Percentiles rank a stretch among this genome's conserved stretches.
These are phyloP conservation scores for Cromileptes altivelis DNA, from an alignment of 2,113 vertebrate genomes.

Conservation along the genomic window DNA sequence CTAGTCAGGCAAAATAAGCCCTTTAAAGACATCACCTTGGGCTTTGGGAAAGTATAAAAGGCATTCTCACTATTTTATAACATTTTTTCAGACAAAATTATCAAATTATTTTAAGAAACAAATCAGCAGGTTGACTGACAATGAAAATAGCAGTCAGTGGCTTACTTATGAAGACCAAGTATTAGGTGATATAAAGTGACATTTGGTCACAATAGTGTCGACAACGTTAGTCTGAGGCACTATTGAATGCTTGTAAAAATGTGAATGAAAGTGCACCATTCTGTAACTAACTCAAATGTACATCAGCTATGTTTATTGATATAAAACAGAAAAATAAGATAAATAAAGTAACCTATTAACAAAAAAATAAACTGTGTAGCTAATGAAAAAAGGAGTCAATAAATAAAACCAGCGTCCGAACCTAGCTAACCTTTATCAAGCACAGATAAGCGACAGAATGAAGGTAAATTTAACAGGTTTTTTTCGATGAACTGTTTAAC, in stretches of 20 bases:
- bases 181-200: too few relatives aligned
- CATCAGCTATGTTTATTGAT: too few relatives aligned
- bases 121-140: background rate
- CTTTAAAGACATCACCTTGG: background rate
- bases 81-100: background rate
- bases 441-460: background rate
- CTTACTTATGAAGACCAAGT: too few relatives aligned
- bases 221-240: too few relatives aligned
- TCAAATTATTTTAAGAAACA: background rate
- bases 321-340: too few relatives aligned
- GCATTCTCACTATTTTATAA: background rate
- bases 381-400: background rate
- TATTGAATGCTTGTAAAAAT: too few relatives aligned
- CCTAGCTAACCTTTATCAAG: background rate
- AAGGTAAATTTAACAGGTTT: background rate
- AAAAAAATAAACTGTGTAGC: too few relatives aligned
- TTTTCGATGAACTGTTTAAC: background rate
- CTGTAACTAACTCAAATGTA: too few relatives aligned
- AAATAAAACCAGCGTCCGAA: background rate
- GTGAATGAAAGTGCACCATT: too few relatives aligned
- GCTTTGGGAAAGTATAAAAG: too few relatives aligned
- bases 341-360: too few relatives aligned
- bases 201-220: too few relatives aligned
- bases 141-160: background rate
- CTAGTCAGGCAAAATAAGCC: background rate